Conservation (phyloP, 1,140 invertebrate genomes). For the Hyphantria cunea region DNA sequence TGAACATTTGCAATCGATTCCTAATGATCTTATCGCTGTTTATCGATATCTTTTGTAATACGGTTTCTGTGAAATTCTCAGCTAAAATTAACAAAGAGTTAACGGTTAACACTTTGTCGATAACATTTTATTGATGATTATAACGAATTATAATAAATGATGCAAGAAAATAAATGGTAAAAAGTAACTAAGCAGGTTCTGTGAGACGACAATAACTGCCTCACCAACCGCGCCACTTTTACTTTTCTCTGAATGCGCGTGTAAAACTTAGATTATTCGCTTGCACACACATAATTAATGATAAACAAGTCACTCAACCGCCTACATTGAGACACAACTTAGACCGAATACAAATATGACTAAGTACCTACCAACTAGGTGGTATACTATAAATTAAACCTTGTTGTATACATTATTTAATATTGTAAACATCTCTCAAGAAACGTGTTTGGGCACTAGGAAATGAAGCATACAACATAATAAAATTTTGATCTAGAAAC, state of each 20-base stretch:
- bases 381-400: no score
- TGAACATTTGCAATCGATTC: conserved; percentile 50
- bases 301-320: conserved; percentile 9
- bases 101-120: conserved; percentile 43
- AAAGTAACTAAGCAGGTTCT: conserved; percentile 43
- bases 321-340: background rate
- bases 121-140: conserved; percentile 20
- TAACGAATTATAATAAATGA: conserved; percentile 38
- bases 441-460: conserved; percentile 35
- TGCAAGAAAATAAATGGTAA: conserved; percentile 29
- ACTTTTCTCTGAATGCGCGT: conserved; percentile 61
- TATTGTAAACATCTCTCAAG: no score
- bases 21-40: conserved; percentile 74
- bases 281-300: conserved; percentile 12
- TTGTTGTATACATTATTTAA: no score
- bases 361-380: no score
- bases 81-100: conserved; percentile 58
- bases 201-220: conserved; percentile 58
- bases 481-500: conserved; percentile 37
- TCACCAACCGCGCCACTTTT: conserved; percentile 61
- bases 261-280: conserved; percentile 10
- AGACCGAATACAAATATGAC: no score
- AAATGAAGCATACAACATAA: conserved; percentile 44
- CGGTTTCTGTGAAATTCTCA: conserved; percentile 43
- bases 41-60: conserved; percentile 51